These are phyloP conservation scores for Exocentrus adspersus DNA, from an alignment of 2,888 invertebrate genomes.

Conservation along the genomic window DNA sequence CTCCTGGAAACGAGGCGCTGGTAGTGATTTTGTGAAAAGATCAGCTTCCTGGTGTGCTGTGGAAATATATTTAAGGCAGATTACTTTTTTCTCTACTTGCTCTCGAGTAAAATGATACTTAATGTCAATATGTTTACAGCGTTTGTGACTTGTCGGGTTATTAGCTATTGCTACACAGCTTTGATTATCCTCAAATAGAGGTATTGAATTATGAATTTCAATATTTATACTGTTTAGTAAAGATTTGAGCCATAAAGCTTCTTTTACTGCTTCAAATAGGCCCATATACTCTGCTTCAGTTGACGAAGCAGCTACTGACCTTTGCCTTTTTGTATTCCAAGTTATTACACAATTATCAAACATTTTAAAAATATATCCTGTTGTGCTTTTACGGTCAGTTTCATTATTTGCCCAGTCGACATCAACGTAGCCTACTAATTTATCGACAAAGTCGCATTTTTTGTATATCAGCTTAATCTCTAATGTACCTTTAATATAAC, in stretches of 20 bases:
- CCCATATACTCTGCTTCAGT: constrained; percentile 43
- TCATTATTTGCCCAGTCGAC: constrained; percentile 47
- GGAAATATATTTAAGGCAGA: constrained; percentile 10
- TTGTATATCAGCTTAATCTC: constrained; percentile 46
- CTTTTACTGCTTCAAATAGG: constrained; percentile 48
- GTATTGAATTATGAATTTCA: constrained; percentile 35
- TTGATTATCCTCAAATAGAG: constrained; percentile 53
- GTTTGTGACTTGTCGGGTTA: constrained; percentile 37
- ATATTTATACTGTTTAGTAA: constrained; percentile 43
- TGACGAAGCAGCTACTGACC: constrained; percentile 50
- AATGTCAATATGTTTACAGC: constrained; percentile 2
- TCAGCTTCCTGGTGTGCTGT: constrained; percentile 10
- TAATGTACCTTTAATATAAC: constrained; percentile 49
- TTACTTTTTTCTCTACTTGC: constrained; percentile 3
- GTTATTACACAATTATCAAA: constrained; percentile 47
- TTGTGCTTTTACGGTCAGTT: constrained; percentile 41
- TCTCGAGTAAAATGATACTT: constrained; percentile 1
- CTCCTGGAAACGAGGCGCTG: not conserved
- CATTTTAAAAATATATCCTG: constrained; percentile 42
- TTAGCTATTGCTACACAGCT: constrained; percentile 52
- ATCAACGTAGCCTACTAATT: constrained; percentile 49
- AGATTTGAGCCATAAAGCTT: constrained; percentile 53
- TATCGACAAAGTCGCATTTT: constrained; percentile 38
- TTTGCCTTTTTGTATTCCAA: constrained; percentile 54
- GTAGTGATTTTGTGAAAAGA: constrained; percentile 2